Conservation (phyloP, 2,888 invertebrate genomes). For the Lycocerus yunnanus region DNA sequence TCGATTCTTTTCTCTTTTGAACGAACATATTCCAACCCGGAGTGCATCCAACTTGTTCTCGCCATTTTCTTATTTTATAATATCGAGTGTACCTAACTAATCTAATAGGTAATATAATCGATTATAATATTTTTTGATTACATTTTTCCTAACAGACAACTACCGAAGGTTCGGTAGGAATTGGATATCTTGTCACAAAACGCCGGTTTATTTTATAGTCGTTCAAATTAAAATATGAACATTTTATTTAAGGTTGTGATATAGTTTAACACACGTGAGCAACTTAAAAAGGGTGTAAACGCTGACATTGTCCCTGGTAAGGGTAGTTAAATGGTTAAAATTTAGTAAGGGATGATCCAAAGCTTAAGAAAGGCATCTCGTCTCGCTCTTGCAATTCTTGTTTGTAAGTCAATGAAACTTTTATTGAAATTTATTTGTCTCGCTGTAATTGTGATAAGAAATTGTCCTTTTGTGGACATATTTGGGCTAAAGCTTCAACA, state of each 20-base stretch:
- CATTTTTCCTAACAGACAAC: constrained; percentile 4
- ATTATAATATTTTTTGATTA: not conserved
- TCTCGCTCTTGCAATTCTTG: constrained; percentile 9
- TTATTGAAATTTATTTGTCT: constrained; percentile 31
- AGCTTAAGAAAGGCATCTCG: constrained; percentile 39
- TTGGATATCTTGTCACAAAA: constrained; percentile 25
- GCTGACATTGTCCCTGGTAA: constrained; percentile 42
- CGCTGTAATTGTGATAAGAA: constrained; percentile 51
- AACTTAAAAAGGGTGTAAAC: constrained; percentile 37
- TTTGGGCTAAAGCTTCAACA: constrained; percentile 53
- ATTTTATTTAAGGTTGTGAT: not conserved
- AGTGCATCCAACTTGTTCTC: too few relatives aligned
- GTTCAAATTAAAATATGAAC: not conserved
- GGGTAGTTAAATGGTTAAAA: constrained; percentile 49
- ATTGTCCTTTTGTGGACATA: constrained; percentile 54
- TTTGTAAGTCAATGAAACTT: constrained; percentile 1
- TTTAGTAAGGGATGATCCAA: constrained; percentile 46
- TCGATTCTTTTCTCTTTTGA: not conserved
- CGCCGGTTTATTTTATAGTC: constrained; percentile 8
- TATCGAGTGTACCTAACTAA: too few relatives aligned
- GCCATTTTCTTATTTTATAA: not conserved
- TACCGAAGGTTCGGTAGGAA: constrained; percentile 34
- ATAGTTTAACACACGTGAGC: not conserved
- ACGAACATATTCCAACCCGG: too few relatives aligned
- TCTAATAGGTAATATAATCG: too few relatives aligned